phyloP scores from a whole-genome alignment of 1,140 invertebrate genomes.

The Neodiprion virginianus region DNA sequence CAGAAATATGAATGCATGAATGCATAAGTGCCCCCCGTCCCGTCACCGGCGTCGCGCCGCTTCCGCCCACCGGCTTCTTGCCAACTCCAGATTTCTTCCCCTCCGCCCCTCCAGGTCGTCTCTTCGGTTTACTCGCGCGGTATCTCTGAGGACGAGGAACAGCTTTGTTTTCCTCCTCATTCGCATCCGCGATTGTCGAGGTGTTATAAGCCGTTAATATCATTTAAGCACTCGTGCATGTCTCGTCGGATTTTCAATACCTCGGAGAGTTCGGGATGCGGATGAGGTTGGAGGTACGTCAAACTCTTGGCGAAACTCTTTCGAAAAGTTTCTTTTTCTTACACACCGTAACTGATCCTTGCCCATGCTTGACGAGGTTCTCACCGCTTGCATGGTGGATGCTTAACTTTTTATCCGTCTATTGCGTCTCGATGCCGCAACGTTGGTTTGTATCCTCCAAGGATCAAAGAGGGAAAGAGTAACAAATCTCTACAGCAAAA shows the following conservation, averaged over 20 bases:
- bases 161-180: no score
- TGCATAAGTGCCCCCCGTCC: slow-evolving; percentile 55
- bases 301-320: no score
- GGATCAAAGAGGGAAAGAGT: slow-evolving; percentile 28
- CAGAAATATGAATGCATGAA: slow-evolving; percentile 65
- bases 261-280: no score
- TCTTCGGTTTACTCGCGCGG: background rate
- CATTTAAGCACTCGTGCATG: no score
- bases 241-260: no score
- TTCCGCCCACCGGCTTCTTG: slow-evolving; percentile 24
- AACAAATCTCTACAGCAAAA: slow-evolving; percentile 37
- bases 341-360: background rate
- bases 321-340: background rate
- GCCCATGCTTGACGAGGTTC: background rate
- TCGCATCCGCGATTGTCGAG: no score
- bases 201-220: no score
- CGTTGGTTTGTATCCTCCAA: background rate
- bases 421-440: background rate
- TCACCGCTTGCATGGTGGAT: background rate
- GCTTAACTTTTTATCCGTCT: slow-evolving; percentile 5
- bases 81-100: background rate
- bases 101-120: background rate
- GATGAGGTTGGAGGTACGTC: no score
- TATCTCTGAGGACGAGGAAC: background rate
- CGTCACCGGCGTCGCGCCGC: no score